These are phyloP conservation scores for Oceanites oceanicus DNA, from an alignment of 2,113 vertebrate genomes.

Conservation along the genomic window DNA sequence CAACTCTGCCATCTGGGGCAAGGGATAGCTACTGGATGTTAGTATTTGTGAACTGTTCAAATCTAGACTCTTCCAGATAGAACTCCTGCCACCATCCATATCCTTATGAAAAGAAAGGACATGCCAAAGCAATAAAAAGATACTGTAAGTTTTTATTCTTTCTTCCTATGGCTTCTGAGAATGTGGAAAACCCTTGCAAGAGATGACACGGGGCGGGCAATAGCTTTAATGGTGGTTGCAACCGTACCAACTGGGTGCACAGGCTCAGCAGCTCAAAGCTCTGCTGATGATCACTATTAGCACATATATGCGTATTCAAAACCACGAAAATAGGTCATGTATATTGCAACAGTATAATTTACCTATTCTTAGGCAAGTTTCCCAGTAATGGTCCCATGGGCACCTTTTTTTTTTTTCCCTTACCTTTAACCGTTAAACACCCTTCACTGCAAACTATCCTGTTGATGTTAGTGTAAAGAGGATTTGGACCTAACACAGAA, in stretches of 20 bases:
- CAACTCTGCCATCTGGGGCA: not conserved
- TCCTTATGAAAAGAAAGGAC: not conserved
- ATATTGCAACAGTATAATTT: not conserved
- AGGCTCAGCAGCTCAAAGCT: not conserved
- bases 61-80: not conserved
- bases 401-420: not conserved
- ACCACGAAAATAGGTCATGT: not conserved
- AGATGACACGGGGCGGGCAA: rapidly evolving
- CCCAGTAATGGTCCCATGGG: not conserved
- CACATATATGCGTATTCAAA: rapidly evolving
- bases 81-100: not conserved
- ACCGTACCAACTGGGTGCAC: rapidly evolving
- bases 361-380: not conserved
- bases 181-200: not conserved
- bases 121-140: not conserved
- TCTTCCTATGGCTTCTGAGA: not conserved
- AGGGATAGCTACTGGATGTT: not conserved
- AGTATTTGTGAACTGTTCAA: too few species aligned
- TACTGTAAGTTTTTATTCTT: not conserved
- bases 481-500: not conserved
- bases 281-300: not conserved
- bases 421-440: not conserved
- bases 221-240: not conserved
- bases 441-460: not conserved
- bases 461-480: not conserved